These are phyloP conservation scores for Chaetodon trifascialis DNA, from an alignment of 2,113 vertebrate species.

Conservation along the genomic window DNA sequence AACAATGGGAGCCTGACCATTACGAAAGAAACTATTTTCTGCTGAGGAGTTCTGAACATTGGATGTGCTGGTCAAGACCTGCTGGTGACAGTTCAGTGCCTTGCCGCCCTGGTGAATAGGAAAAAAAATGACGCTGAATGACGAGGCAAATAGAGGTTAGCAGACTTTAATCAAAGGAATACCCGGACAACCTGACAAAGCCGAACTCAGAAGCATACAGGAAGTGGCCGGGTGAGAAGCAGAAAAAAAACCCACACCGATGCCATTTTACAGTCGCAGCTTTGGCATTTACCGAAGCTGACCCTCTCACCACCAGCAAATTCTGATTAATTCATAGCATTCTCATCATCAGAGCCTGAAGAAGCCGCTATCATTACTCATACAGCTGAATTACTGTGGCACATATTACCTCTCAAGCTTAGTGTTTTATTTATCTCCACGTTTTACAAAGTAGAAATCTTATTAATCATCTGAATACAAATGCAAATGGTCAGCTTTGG, in stretches of 20 bases:
- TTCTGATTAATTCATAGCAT: slow-evolving; percentile 7
- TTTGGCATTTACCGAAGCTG: background rate
- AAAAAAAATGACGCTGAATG: slow-evolving; percentile 26
- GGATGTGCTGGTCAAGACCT: background rate
- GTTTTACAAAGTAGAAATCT: background rate
- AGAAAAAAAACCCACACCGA: no score
- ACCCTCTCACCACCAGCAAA: background rate
- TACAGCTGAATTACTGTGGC: background rate
- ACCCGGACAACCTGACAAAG: background rate
- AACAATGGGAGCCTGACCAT: background rate
- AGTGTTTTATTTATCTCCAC: background rate
- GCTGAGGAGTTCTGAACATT: slow-evolving; percentile 12
- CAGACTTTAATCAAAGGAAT: background rate
- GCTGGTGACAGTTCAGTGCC: background rate
- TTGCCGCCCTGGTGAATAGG: background rate
- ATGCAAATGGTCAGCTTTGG: background rate
- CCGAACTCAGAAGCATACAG: background rate
- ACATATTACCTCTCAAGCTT: background rate
- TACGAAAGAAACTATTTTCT: slow-evolving; percentile 9
- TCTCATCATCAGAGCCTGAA: background rate
- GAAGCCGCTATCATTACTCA: background rate
- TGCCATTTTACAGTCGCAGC: background rate
- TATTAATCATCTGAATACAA: background rate
- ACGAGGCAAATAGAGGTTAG: slow-evolving; percentile 6
- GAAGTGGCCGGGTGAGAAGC: background rate